These are phyloP conservation scores for Drosophila sucinea DNA, from an alignment of 1,140 invertebrate species.

Conservation along the genomic window DNA sequence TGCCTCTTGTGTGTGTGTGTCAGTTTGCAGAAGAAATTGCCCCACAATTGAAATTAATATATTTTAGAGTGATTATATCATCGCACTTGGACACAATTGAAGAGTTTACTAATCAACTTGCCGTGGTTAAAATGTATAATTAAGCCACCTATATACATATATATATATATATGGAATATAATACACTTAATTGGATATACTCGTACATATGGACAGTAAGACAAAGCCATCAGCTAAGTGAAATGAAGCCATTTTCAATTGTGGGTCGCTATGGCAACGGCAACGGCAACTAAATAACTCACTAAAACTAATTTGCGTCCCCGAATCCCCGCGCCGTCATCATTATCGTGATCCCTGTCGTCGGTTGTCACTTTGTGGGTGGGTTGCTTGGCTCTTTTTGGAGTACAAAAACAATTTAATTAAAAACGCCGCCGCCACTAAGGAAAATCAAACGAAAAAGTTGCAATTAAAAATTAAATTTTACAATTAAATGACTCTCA, in stretches of 20 bases:
- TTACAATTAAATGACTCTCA: slow-evolving; percentile 51
- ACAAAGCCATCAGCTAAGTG: slow-evolving; percentile 34
- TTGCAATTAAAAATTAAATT: slow-evolving; percentile 69
- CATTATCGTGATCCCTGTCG: slow-evolving; percentile 16
- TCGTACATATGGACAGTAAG: slow-evolving; percentile 7
- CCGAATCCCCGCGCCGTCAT: neutral
- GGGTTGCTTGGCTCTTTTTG: neutral
- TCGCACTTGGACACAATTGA: slow-evolving; percentile 4
- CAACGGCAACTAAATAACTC: slow-evolving; percentile 9
- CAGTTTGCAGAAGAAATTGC: slow-evolving; percentile 6
- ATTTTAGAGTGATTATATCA: slow-evolving; percentile 44
- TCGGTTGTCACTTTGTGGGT: slow-evolving; percentile 39
- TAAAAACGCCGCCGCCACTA: slow-evolving; percentile 53
- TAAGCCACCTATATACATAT: slow-evolving; percentile 40
- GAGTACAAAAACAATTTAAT: slow-evolving; percentile 50
- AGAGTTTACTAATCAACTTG: slow-evolving; percentile 47
- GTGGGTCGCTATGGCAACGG: slow-evolving; percentile 16
- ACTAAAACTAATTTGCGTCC: slow-evolving; percentile 24
- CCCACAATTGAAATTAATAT: slow-evolving; percentile 20
- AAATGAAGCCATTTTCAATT: slow-evolving; percentile 36
- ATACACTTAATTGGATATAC: slow-evolving; percentile 33
- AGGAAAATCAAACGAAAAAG: slow-evolving; percentile 41
- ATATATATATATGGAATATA: slow-evolving; percentile 12
- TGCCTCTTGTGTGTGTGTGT: neutral
- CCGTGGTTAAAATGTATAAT: slow-evolving; percentile 42